phyloP scores from a whole-genome alignment of 2,888 invertebrate species.

The Nephrotoma guestfalica region DNA sequence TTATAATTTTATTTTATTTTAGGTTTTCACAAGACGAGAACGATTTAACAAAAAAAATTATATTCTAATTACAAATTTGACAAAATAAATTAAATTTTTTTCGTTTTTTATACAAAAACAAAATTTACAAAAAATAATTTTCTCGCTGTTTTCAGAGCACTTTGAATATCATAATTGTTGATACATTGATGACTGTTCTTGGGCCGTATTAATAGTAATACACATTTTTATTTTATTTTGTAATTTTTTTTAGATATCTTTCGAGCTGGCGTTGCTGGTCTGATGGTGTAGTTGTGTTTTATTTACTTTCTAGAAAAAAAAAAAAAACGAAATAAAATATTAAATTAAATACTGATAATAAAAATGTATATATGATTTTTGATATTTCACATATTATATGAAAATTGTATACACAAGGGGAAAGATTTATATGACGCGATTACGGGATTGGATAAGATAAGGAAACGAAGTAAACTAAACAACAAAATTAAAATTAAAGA shows the following conservation, averaged over 20 bases:
- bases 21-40: not conserved
- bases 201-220: not conserved
- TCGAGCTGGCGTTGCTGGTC: not conserved
- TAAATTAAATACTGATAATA: not conserved
- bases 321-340: not conserved
- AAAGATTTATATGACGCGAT: not conserved
- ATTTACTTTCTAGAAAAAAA: not conserved
- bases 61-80: not conserved
- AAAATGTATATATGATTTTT: not conserved
- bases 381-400: not conserved
- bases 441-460: not conserved
- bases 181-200: not conserved
- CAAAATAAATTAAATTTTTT: not conserved
- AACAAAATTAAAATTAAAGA: not conserved
- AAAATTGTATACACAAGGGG: not conserved
- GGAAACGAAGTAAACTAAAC: not conserved
- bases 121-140: not conserved
- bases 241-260: not conserved
- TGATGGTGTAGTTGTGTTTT: not conserved
- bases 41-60: not conserved
- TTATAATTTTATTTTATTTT: not conserved
- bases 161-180: not conserved
- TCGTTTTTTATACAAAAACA: not conserved
- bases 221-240: not conserved
- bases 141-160: not conserved